phyloP scores from a whole-genome alignment of 2,888 invertebrate species.

The Acleris emargana region DNA sequence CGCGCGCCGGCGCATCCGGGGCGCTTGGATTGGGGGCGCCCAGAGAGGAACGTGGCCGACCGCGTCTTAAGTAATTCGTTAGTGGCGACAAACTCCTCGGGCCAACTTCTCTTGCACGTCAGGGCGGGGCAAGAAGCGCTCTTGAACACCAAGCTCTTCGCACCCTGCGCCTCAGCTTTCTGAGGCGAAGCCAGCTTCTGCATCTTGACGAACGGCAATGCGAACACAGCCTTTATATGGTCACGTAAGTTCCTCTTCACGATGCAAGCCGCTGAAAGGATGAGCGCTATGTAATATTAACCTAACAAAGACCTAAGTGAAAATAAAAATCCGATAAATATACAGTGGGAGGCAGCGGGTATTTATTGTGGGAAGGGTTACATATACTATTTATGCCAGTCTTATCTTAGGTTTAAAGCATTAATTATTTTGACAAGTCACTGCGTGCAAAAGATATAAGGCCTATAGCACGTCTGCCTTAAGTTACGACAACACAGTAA shows the following conservation, averaged over 20 bases:
- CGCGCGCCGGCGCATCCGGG: too few relatives aligned
- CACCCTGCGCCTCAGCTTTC: conserved; percentile 39
- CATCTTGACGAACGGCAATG: conserved; percentile 44
- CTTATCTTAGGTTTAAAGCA: too few relatives aligned
- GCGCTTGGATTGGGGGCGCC: too few relatives aligned
- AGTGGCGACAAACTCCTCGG: not conserved
- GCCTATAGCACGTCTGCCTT: too few relatives aligned
- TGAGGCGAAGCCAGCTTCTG: conserved; percentile 34
- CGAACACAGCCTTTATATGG: conserved; percentile 44
- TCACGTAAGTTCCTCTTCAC: conserved; percentile 51
- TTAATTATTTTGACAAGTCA: too few relatives aligned
- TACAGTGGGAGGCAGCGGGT: too few relatives aligned
- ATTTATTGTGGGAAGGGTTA: too few relatives aligned
- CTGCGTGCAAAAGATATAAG: too few relatives aligned
- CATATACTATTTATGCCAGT: too few relatives aligned
- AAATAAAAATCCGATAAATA: too few relatives aligned
- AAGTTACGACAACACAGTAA: too few relatives aligned
- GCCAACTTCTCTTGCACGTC: not conserved
- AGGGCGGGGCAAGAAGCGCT: conserved; percentile 53
- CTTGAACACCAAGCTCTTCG: conserved; percentile 39
- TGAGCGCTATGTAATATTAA: conserved; percentile 44
- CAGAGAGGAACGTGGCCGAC: conserved; percentile 27
- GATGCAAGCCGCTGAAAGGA: conserved; percentile 66
- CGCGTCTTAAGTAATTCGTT: conserved; percentile 15
- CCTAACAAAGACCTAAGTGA: too few relatives aligned